Evolutionary conservation across 2,888 invertebrate genomes (phyloP).

Genomic region (Ganaspis brasiliensis): DNA sequence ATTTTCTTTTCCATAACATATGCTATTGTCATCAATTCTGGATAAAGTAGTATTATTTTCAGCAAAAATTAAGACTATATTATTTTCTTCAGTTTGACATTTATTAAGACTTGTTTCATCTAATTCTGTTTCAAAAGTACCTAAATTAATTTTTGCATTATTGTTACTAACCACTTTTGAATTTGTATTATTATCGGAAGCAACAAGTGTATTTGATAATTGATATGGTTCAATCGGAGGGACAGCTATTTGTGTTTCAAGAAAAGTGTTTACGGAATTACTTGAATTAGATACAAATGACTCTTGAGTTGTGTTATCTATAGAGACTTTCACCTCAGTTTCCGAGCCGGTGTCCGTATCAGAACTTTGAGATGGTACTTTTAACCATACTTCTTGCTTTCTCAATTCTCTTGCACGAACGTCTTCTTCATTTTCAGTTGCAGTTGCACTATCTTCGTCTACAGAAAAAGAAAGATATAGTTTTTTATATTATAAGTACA

Average conservation of each 20-base stretch:
- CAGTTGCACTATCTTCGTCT: slow-evolving; percentile 87
- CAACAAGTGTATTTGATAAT: neutral
- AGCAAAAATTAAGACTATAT: neutral
- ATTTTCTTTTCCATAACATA: slow-evolving; percentile 36
- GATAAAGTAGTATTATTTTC: neutral
- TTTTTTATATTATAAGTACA: neutral
- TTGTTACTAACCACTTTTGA: neutral
- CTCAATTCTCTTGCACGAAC: slow-evolving; percentile 86
- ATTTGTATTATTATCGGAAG: slow-evolving; percentile 48
- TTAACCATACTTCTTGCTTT: slow-evolving; percentile 86
- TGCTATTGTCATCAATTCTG: neutral
- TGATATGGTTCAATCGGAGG: neutral
- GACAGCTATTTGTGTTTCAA: slow-evolving; percentile 6
- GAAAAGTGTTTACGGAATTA: slow-evolving; percentile 39
- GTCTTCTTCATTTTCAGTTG: slow-evolving; percentile 88
- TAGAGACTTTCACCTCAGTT: slow-evolving; percentile 86
- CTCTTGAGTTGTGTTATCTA: slow-evolving; percentile 61
- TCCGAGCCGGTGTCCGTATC: slow-evolving; percentile 87
- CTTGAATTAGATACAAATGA: slow-evolving; percentile 50
- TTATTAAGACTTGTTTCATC: slow-evolving; percentile 43
- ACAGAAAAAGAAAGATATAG: slow-evolving; percentile 67
- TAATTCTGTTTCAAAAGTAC: slow-evolving; percentile 42
- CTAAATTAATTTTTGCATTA: neutral
- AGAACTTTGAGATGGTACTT: slow-evolving; percentile 84
- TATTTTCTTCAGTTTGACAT: slow-evolving; percentile 9